Evolutionary conservation across 37 sponge, comb jelly and placozoan genomes (phyloP).

Genomic region (Theonella swinhoei): DNA sequence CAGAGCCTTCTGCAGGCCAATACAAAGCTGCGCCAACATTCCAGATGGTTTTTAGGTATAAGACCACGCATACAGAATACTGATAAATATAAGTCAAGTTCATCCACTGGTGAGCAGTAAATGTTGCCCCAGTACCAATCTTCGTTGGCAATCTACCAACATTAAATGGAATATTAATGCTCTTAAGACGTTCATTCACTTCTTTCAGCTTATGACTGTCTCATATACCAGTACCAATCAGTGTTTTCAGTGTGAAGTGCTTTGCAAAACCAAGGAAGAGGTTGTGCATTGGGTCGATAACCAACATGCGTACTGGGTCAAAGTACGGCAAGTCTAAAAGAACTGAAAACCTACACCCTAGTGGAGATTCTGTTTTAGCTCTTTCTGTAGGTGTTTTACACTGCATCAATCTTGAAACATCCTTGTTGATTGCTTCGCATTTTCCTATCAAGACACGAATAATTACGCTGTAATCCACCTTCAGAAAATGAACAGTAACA

Average conservation of each 20-base stretch:
- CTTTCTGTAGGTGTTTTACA: neutral
- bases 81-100: neutral
- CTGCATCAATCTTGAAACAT: neutral
- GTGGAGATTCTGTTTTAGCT: neutral
- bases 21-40: conserved; percentile 42
- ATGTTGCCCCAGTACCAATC: conserved; percentile 3
- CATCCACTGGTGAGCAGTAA: neutral
- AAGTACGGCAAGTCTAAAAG: conserved; percentile 30
- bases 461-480: neutral
- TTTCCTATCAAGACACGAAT: conserved; percentile 40
- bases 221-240: neutral
- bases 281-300: conserved; percentile 44
- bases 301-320: neutral
- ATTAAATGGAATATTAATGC: conserved; percentile 11
- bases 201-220: neutral
- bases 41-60: neutral
- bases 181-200: conserved; percentile 3
- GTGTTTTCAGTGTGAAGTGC: neutral
- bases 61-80: neutral
- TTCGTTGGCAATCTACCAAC: conserved; percentile 36
- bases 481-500: conserved; percentile 25
- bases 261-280: conserved; percentile 29
- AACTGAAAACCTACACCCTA: conserved; percentile 19
- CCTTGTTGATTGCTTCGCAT: neutral
- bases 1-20: conserved; percentile 11